Conservation (phyloP, 2,797 vertebrate genomes). For the Malacoraja senta region DNA sequence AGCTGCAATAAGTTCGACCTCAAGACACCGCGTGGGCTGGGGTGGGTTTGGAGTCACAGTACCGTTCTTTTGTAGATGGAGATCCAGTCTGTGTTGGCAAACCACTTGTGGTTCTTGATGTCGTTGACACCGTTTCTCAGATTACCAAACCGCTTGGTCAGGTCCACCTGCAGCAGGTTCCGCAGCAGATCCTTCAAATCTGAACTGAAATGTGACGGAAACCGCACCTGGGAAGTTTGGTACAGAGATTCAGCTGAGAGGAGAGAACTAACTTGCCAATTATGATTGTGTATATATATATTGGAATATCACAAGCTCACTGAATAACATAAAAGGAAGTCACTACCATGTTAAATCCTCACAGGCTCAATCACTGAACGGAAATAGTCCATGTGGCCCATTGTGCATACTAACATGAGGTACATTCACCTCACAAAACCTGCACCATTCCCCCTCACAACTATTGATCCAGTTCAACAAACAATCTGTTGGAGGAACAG, state of each 20-base stretch:
- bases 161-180: slow-evolving; percentile 61
- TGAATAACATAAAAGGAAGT: neutral
- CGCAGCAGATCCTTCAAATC: slow-evolving; percentile 60
- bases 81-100: slow-evolving; percentile 61
- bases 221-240: slow-evolving; percentile 48
- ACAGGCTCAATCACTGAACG: no score
- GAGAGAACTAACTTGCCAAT: neutral
- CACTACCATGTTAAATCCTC: no score
- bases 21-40: neutral
- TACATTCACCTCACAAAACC: neutral
- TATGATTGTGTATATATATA: neutral
- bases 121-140: slow-evolving; percentile 61
- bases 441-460: neutral
- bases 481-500: no score
- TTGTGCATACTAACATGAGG: neutral
- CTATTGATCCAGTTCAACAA: neutral
- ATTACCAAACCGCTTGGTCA: slow-evolving; percentile 62
- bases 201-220: slow-evolving; percentile 62
- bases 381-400: neutral
- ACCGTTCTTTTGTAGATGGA: slow-evolving; percentile 63
- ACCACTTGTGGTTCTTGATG: slow-evolving; percentile 64
- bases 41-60: neutral
- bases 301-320: neutral
- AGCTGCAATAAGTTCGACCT: neutral
- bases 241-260: neutral